phyloP scores from a whole-genome alignment of 2,797 vertebrate species.

The Acanthurus tractus region DNA sequence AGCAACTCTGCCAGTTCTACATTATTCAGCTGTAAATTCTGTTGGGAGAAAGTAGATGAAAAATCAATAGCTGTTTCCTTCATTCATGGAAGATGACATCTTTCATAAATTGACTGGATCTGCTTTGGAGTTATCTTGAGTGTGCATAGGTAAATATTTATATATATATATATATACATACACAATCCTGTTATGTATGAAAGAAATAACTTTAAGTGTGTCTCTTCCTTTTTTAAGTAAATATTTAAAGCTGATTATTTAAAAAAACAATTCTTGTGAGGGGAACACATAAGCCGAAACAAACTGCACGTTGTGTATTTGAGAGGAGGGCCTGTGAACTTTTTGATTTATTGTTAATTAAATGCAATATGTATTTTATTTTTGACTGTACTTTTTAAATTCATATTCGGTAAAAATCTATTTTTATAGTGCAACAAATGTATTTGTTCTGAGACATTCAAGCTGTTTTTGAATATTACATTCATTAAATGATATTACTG shows the following conservation, averaged over 20 bases:
- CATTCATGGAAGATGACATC: slow-evolving; percentile 90
- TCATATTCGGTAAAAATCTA: background rate
- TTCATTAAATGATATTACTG: background rate
- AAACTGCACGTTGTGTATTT: too few relatives aligned
- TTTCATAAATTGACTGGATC: slow-evolving; percentile 90
- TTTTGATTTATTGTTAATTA: background rate
- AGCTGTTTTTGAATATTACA: background rate
- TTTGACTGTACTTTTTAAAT: background rate
- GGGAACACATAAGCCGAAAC: too few relatives aligned
- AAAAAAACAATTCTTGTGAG: too few relatives aligned
- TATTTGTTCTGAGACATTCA: background rate
- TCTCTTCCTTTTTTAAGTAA: too few relatives aligned
- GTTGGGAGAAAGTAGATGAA: slow-evolving; percentile 92
- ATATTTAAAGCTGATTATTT: too few relatives aligned
- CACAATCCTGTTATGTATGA: too few relatives aligned
- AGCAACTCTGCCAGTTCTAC: slow-evolving; percentile 84
- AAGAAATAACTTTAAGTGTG: too few relatives aligned
- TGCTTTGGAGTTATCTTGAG: slow-evolving; percentile 62
- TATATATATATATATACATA: too few relatives aligned
- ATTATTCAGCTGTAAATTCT: slow-evolving; percentile 92
- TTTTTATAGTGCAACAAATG: too few relatives aligned
- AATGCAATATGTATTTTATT: too few relatives aligned
- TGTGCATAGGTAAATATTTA: slow-evolving; percentile 3
- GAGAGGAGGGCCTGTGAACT: background rate
- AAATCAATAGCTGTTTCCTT: slow-evolving; percentile 96